Percentiles rank a stretch among this genome's conserved stretches.
Evolutionary conservation across 2,113 vertebrate species (phyloP).

Genomic region (Melierax canorus): DNA sequence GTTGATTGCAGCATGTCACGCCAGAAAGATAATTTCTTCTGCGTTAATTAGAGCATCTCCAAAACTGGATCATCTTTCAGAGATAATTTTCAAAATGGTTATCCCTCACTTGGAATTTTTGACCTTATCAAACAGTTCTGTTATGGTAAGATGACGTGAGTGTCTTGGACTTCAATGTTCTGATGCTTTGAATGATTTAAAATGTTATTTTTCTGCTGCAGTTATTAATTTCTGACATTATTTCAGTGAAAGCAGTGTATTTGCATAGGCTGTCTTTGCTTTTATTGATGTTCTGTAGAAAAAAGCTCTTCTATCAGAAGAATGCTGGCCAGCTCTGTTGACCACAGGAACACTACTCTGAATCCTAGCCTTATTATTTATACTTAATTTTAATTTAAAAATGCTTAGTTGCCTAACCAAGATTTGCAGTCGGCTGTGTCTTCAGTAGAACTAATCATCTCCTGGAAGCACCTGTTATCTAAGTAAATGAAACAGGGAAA

Average conservation of each 20-base stretch:
- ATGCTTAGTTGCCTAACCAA: background rate
- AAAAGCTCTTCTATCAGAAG: background rate
- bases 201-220: background rate
- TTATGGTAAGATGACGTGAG: background rate
- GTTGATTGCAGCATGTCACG: background rate
- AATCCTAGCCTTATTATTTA: background rate
- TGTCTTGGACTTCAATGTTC: background rate
- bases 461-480: background rate
- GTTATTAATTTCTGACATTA: background rate
- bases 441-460: background rate
- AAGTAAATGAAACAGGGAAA: background rate
- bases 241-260: background rate
- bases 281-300: background rate
- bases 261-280: background rate
- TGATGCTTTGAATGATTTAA: background rate
- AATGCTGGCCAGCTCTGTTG: background rate
- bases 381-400: background rate
- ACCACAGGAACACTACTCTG: background rate
- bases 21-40: background rate
- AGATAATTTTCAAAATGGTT: background rate
- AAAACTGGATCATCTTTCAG: background rate
- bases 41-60: background rate
- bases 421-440: background rate
- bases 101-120: background rate
- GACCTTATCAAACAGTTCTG: background rate